These are phyloP conservation scores for Sphaerodactylus townsendi DNA, from an alignment of 2,113 vertebrate species.

Conservation along the genomic window DNA sequence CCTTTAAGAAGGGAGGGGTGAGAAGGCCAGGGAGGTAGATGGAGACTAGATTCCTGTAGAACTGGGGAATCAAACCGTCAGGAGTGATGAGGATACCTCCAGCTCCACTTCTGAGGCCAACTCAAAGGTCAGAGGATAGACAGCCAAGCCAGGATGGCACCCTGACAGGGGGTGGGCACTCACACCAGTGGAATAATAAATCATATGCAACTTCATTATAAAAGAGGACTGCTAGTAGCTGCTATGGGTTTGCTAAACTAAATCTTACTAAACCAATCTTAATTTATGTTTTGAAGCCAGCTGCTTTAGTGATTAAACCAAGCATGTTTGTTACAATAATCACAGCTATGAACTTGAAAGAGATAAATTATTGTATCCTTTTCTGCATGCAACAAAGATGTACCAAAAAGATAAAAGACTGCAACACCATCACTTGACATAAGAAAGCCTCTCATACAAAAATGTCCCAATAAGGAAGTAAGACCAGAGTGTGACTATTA, in stretches of 20 bases:
- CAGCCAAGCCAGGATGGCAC: too few species aligned
- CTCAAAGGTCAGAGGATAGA: too few species aligned
- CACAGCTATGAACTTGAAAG: not conserved
- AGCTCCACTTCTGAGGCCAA: too few species aligned
- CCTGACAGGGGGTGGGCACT: too few species aligned
- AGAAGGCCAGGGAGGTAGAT: too few species aligned
- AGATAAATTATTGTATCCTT: not conserved
- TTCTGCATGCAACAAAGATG: not conserved
- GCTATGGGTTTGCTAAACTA: not conserved
- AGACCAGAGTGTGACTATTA: not conserved
- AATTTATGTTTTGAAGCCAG: not conserved
- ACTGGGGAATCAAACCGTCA: too few species aligned
- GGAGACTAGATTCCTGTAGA: too few species aligned
- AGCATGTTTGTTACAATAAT: not conserved
- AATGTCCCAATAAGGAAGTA: not conserved
- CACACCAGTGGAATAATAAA: not conserved
- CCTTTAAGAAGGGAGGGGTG: too few species aligned
- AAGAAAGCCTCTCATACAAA: not conserved
- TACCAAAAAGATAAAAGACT: not conserved
- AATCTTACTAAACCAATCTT: not conserved
- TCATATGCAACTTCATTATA: not conserved
- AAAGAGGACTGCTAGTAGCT: not conserved
- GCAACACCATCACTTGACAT: not conserved
- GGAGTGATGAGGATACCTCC: too few species aligned
- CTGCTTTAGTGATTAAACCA: not conserved